phyloP scores from a whole-genome alignment of 2,888 invertebrate genomes.

The Omphaloscelis lunosa region DNA sequence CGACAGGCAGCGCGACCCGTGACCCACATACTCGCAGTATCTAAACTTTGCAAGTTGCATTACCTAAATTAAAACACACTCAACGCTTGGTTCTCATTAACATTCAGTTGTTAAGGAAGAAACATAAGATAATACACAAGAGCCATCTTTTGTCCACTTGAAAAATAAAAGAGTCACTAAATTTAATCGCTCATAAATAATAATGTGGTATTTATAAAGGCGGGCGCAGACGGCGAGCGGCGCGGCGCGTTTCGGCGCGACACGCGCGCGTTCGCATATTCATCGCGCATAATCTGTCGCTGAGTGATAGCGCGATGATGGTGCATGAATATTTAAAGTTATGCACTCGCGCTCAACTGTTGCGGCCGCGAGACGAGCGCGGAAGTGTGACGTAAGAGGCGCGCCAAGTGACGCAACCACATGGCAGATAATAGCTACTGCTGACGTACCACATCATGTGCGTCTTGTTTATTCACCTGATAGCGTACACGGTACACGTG shows the following conservation, averaged over 20 bases:
- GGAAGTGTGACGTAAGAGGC: slow-evolving; percentile 12
- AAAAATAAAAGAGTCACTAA: slow-evolving; percentile 53
- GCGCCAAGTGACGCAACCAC: slow-evolving; percentile 10
- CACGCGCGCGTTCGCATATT: slow-evolving; percentile 68
- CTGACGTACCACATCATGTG: no score
- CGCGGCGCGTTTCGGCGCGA: slow-evolving; percentile 23
- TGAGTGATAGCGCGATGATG: slow-evolving; percentile 55
- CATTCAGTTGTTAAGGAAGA: slow-evolving; percentile 17
- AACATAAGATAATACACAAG: slow-evolving; percentile 28
- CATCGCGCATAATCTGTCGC: slow-evolving; percentile 70
- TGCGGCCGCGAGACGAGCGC: slow-evolving; percentile 26
- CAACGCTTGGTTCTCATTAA: slow-evolving; percentile 2
- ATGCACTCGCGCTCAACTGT: slow-evolving; percentile 67
- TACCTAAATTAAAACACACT: slow-evolving; percentile 1
- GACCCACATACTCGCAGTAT: not conserved
- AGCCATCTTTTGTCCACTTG: slow-evolving; percentile 43
- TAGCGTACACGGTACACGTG: not conserved
- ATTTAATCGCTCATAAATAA: slow-evolving; percentile 67
- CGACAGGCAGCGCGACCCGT: no score
- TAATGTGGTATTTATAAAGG: slow-evolving; percentile 61
- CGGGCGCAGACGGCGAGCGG: slow-evolving; percentile 14
- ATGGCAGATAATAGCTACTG: slow-evolving; percentile 12
- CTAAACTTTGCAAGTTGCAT: slow-evolving; percentile 14
- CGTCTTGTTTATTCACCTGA: not conserved
- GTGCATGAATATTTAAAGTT: slow-evolving; percentile 71